Conservation (phyloP, 1,140 invertebrate species). For the Ephestia elutella region DNA sequence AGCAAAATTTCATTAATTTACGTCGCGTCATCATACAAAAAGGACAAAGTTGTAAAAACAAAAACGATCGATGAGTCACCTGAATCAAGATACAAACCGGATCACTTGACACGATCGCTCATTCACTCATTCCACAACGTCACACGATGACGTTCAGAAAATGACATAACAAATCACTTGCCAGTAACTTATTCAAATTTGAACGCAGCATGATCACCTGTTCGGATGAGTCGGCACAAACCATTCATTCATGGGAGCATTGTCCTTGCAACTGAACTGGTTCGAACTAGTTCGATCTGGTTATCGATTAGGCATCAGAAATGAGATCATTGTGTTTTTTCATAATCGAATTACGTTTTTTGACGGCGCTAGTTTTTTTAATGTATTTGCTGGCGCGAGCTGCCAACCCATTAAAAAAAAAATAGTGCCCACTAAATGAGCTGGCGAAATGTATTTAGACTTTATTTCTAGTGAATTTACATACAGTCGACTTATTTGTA, state of each 20-base stretch:
- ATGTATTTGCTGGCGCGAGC: no score
- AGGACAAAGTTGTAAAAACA: no score
- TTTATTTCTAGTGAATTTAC: no score
- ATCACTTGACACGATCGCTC: no score
- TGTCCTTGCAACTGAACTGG: constrained; percentile 1
- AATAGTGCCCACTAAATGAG: no score
- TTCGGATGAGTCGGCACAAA: constrained; percentile 33
- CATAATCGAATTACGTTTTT: background rate
- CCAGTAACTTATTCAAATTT: constrained; percentile 1
- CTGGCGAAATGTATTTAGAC: no score
- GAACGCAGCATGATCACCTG: constrained; percentile 30
- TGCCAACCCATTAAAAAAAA: no score
- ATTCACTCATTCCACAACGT: background rate
- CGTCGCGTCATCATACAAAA: no score
- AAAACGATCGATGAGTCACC: no score
- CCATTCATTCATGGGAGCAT: constrained; percentile 18
- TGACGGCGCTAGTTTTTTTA: background rate
- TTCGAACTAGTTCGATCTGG: background rate
- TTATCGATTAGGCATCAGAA: background rate
- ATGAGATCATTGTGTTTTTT: background rate
- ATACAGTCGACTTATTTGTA: no score
- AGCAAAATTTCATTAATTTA: no score
- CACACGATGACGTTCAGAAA: background rate
- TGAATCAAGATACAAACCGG: no score
- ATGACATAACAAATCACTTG: background rate